Percentiles rank a stretch among this genome's conserved stretches.
phyloP scores from a whole-genome alignment of 2,797 vertebrate genomes.

The Odontamblyopus lacepedii region DNA sequence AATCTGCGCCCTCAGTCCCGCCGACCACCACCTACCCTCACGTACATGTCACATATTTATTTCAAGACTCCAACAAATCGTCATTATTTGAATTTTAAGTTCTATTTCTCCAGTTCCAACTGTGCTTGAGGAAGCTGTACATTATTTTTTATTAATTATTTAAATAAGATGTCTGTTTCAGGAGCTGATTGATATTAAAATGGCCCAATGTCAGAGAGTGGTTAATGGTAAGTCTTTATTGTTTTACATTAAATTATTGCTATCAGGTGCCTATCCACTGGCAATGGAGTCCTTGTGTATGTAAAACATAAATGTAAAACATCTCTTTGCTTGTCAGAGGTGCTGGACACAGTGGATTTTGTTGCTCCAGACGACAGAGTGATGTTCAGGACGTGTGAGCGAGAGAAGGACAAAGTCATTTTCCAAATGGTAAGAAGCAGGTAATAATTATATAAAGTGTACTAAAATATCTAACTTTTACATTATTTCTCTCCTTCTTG shows the following conservation, averaged over 20 bases:
- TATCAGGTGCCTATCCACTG: too few species aligned
- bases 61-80: too few species aligned
- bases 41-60: too few species aligned
- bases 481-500: conserved; percentile 13
- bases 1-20: too few species aligned
- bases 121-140: not conserved
- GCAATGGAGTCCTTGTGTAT: too few species aligned
- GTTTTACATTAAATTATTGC: too few species aligned
- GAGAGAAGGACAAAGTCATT: conserved; percentile 83
- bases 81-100: too few species aligned
- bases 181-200: conserved; percentile 96
- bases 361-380: conserved; percentile 91
- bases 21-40: too few species aligned
- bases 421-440: conserved; percentile 90
- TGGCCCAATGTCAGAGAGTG: conserved; percentile 89
- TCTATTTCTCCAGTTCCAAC: not conserved
- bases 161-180: conserved; percentile 41
- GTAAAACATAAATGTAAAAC: not conserved
- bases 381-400: conserved; percentile 91
- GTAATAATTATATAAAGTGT: not conserved
- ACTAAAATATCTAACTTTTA: not conserved
- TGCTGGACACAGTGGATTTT: conserved; percentile 91
- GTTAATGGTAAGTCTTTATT: conserved; percentile 82
- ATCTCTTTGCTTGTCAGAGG: conserved; percentile 41
- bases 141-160: not conserved